Evolutionary conservation across 2,888 invertebrate genomes (phyloP), one percentile per base, ranked within the genome.

Genomic region (Pinctada fucata): DNA sequence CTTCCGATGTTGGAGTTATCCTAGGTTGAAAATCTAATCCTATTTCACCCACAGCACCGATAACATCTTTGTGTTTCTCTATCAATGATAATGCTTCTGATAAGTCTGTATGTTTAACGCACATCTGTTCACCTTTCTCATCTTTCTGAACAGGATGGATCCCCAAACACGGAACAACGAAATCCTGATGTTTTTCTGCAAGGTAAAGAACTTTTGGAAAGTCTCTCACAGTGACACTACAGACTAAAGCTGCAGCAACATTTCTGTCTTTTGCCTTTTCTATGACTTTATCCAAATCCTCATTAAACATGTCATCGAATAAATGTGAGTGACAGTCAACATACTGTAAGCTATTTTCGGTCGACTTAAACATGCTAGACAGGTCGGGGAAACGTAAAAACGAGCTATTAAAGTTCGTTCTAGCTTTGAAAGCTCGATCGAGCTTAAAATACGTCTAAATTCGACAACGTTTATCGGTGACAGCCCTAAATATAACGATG

Each of bases 1-100:
- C 91, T 31, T 87, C 89, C 3, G 88, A 86, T 47, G 86, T 82
- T 75, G 88, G 87, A 76, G 91, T 89, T 66, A 91, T 91, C 5
- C 91, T 81, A 2, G 91, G 91, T 48, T 92, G 93, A 83, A 93
- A 93, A 79, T 93, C 93, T 3, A 93, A 85, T 0, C 93, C 93
- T 67, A 92, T 86, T 92, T 93, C 93, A 47, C 93, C 93, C 68
- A 93, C 89, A 51, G 91, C 93, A 51, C 88, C 86, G 1, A 93
- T 81, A 66, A 86, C 78, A 49, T 91, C 90, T 69, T 88, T 84
- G 76, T 90, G 82, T 72, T 88, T 80, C 10, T 90, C 89, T 16
- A 93, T 87, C 72, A 82, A 82, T 3, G 89, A 85, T 50, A 92
- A 88, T 3, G 91, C 89, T 75, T 87, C 86, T 16, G 88, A 87